A percentile compares a stretch with the other conserved stretches of the same genome.
phyloP scores from a whole-genome alignment of 2,797 vertebrate genomes.

The Myiothlypis chrysogaster region DNA sequence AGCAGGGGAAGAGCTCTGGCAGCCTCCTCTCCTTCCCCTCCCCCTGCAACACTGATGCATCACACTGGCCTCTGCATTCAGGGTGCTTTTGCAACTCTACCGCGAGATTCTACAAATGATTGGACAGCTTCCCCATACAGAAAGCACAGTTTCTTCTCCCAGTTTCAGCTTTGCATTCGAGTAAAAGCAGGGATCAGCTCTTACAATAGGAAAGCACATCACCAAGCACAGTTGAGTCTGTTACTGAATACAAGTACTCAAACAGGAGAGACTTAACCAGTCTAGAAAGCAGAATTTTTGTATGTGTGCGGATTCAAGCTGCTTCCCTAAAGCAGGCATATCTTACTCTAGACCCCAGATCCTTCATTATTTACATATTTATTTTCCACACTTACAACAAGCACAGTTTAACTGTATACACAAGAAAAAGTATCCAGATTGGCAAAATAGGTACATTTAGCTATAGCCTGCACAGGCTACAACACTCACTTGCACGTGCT shows the following conservation, averaged over 20 bases:
- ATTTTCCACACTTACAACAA: background rate
- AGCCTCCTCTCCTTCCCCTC: background rate
- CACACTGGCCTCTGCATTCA: background rate
- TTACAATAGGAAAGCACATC: background rate
- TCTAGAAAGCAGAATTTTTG: background rate
- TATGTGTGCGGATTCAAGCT: background rate
- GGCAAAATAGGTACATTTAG: background rate
- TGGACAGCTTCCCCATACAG: background rate
- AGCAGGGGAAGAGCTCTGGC: slow-evolving; percentile 23
- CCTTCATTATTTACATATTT: background rate
- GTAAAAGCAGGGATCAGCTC: background rate
- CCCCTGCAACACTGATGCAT: background rate
- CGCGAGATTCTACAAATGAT: background rate
- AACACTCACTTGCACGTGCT: accelerated
- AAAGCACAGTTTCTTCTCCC: background rate
- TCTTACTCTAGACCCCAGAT: background rate
- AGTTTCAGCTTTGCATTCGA: background rate
- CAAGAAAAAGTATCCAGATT: accelerated
- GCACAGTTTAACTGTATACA: background rate
- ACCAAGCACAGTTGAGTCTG: background rate
- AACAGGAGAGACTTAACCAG: background rate
- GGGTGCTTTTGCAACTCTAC: background rate
- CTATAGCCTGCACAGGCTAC: background rate
- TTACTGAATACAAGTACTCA: background rate
- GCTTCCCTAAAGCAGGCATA: background rate